Base-by-base conservation (phyloP, 2,797 vertebrate species). In the Chelon labrosus region DNA sequence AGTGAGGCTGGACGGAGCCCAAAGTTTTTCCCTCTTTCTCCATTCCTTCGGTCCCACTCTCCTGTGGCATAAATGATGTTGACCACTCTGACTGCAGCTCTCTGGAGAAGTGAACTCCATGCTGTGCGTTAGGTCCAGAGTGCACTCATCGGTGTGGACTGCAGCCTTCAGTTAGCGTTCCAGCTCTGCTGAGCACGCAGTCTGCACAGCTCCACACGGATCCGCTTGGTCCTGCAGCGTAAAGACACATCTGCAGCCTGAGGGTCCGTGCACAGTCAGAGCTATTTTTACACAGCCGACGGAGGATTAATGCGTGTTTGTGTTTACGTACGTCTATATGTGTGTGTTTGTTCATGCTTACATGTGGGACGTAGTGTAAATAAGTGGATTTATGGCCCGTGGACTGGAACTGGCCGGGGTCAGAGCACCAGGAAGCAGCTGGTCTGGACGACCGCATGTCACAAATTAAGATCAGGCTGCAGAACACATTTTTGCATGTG, bases 371-470 rank as follows among this genome's bases (percentile, higher is more conserved):
- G 31, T 44, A 57, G 60, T 41, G 38, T 81, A 75, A 71, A 82
- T 79, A 68, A 59, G 51, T 53, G 49, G 65, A 87, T 88, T 75
- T 82, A 85, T 70, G 54, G 68, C 35, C 54, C 25, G 16, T 63
- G 66, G 60, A 38, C 62, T 65, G 10, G 20, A 7, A 1, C 78
- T 22, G 60, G 46, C 66, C 0, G 35, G 60, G 78, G 87, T 90
- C 85, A 85, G 65, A 56, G 61, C 54, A 56, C 54, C 85, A 82
- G 80, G 86, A 88, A 88, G 83, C 83, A 93, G 87, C 85, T 87
- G 77, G 66, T 35, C 56, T 59, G 52, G 54, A 60, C 14, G 20
- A 50, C 62, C 61, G 63, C 61, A 62, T 73, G 78, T 82, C 80
- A 74, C 42, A 72, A 37, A 82, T 19, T 73, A 55, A 87, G 70